A percentile compares a stretch with the other conserved stretches of the same genome.
Evolutionary conservation across 2,113 vertebrate genomes (phyloP).

Genomic region (Sclerurus mexicanus): DNA sequence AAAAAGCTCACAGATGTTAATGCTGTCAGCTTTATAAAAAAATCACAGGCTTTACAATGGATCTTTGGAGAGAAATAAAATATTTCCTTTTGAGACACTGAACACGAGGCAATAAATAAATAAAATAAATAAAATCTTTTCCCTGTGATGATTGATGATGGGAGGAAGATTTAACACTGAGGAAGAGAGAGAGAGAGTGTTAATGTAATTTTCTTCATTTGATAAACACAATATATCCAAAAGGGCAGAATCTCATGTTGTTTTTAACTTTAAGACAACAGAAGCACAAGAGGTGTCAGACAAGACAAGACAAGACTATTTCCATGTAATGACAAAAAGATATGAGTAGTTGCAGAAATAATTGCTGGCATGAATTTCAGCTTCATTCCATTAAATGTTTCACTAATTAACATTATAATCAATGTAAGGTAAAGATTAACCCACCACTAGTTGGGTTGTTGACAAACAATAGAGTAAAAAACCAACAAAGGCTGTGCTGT

Average conservation of each 20-base stretch:
- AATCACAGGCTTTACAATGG: neutral
- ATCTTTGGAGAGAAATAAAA: neutral
- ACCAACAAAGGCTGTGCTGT: neutral
- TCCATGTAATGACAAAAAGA: neutral
- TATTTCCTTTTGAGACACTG: neutral
- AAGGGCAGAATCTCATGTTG: neutral
- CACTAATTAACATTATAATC: neutral
- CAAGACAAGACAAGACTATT: neutral
- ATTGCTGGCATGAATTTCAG: neutral
- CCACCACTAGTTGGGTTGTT: neutral
- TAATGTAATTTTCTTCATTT: neutral
- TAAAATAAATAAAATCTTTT: neutral
- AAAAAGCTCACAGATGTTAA: neutral
- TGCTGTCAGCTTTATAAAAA: neutral
- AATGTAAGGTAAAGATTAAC: neutral
- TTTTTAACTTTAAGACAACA: neutral
- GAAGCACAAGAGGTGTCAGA: neutral
- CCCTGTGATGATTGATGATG: neutral
- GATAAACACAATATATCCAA: neutral
- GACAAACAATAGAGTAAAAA: neutral
- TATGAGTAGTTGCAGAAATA: neutral
- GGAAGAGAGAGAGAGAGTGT: neutral
- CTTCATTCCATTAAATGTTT: neutral
- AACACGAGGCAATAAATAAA: neutral
- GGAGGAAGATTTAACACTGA: neutral